These are phyloP conservation scores for Mormyrus hasselquistii DNA, from an alignment of 2,797 vertebrate genomes.

Conservation along the genomic window DNA sequence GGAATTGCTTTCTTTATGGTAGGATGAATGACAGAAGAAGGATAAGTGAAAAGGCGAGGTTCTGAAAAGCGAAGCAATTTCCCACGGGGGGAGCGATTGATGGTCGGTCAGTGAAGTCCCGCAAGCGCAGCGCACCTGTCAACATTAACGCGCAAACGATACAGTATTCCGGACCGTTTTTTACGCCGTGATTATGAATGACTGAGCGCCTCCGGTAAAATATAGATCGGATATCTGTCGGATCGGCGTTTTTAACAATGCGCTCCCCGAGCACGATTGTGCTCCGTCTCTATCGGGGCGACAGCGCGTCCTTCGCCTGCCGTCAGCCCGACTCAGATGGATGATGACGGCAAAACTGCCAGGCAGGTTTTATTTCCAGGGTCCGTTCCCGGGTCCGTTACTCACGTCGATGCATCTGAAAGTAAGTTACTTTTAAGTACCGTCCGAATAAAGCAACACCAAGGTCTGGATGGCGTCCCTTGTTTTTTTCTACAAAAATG, in stretches of 20 bases:
- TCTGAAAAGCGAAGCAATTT: not conserved
- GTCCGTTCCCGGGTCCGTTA: not conserved
- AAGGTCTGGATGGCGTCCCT: not conserved
- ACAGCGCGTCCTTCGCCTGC: not conserved
- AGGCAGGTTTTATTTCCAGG: not conserved
- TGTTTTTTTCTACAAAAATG: not conserved
- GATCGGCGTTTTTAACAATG: not conserved
- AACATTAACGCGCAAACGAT: not conserved
- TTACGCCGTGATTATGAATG: not conserved
- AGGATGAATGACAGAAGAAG: not conserved
- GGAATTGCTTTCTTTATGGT: not conserved
- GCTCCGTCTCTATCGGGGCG: not conserved
- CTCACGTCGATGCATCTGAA: not conserved
- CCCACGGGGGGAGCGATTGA: not conserved
- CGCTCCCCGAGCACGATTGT: not conserved
- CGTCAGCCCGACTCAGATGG: not conserved
- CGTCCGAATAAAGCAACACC: not conserved
- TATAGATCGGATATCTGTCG: not conserved
- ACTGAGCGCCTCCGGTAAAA: not conserved
- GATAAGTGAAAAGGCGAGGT: not conserved
- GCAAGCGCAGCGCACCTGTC: not conserved
- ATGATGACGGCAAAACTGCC: not conserved
- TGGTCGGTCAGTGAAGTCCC: not conserved
- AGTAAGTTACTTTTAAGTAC: not conserved
- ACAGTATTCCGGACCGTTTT: not conserved